A percentile compares a stretch with the other conserved stretches of the same genome.
Evolutionary conservation across 1,140 invertebrate genomes (phyloP).

Genomic region (Drosophila sechellia): DNA sequence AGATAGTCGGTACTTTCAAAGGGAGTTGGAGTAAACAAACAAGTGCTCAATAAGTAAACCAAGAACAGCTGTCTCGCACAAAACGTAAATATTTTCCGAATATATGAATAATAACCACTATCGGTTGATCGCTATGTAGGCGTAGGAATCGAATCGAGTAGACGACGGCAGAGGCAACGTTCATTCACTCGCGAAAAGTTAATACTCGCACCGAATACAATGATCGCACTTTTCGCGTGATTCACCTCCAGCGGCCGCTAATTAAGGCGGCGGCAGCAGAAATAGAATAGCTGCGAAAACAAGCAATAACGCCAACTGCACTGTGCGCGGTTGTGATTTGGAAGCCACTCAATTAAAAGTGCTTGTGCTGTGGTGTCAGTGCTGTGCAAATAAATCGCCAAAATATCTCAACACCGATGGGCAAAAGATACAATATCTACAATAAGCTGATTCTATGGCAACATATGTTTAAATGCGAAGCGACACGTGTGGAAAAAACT

Average conservation of each 20-base stretch:
- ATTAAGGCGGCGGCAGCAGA: slow-evolving; percentile 39
- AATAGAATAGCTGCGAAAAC: slow-evolving; percentile 38
- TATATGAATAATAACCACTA: slow-evolving; percentile 28
- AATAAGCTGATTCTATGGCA: no score
- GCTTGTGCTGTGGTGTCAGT: background rate
- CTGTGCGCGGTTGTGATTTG: slow-evolving; percentile 52
- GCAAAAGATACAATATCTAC: background rate
- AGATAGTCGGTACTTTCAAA: slow-evolving; percentile 1
- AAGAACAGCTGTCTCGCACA: slow-evolving; percentile 58
- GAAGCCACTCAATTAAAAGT: slow-evolving; percentile 26
- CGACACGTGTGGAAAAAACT: no score
- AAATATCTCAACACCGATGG: background rate
- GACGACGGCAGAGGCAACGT: slow-evolving; percentile 15
- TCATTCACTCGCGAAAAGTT: slow-evolving; percentile 35
- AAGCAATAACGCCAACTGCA: slow-evolving; percentile 46
- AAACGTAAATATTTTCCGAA: slow-evolving; percentile 24
- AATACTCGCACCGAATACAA: slow-evolving; percentile 26
- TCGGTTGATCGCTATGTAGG: background rate
- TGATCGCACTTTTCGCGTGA: slow-evolving; percentile 48
- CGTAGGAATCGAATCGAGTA: background rate
- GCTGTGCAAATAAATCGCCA: slow-evolving; percentile 1
- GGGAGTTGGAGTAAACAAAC: slow-evolving; percentile 35
- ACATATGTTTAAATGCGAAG: no score
- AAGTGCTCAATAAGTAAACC: slow-evolving; percentile 46
- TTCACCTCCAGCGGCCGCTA: slow-evolving; percentile 43